Evolutionary conservation across 2,888 invertebrate species (phyloP), one percentile per base, ranked within the genome.

Genomic region (Clanis bilineata): DNA sequence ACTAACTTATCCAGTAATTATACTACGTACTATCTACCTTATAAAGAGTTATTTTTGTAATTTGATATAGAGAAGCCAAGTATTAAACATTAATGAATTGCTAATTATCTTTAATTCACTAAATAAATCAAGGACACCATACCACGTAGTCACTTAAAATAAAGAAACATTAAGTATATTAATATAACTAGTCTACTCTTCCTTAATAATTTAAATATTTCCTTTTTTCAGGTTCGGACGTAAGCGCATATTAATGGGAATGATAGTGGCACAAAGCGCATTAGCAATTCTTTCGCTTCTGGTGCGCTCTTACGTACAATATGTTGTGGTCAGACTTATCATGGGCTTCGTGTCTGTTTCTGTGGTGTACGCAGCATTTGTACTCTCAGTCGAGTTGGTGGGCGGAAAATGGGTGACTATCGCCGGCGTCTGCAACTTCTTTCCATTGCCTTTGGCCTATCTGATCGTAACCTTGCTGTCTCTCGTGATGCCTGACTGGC

Each of bases 341-440:
- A 93, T 96, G 79, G 97, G 97, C 0, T 94, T 95, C 69, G 95
- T 96, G 12, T 96, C 95, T 0, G 96, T 96, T n/a, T 96, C 96
- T 18, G 95, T 96, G 55, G 96, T 96, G 23, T 96, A 96, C 81
- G 95, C 96, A 41, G 96, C 95, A 25, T 96, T 97, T 71, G 96
- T 97, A 5, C 88, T 97, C 38, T 94, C 96, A 39, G 95, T 96
- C 70, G 96, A 96, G 81, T 88, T 96, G 59, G 96, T 96, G 3
- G 96, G 96, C 43, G 96, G 96, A 1, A 94, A 95, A 70, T 96
- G 96, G 96, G 93, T 96, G 64, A 96, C 96, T 2, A 94, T 96
- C 61, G 95, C 96, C 1, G 96, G 96, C 59, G 95, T 96, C 62
- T 96, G 95, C 71, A 96, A 96, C 82, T 93, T 96, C 73, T 96